Evolutionary conservation across 2,797 vertebrate genomes (phyloP).

Genomic region (Tamandua tetradactyla): DNA sequence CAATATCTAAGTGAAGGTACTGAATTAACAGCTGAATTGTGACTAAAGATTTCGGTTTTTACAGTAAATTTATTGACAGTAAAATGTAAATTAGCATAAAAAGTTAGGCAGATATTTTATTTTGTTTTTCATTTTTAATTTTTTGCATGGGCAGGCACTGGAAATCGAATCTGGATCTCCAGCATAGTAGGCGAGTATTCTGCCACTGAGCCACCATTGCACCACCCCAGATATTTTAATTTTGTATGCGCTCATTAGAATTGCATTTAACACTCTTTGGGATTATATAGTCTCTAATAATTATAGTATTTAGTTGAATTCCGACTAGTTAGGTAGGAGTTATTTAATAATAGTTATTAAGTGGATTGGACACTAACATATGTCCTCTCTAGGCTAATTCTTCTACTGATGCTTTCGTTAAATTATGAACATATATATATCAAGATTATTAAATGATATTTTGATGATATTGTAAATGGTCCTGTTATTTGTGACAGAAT

Average conservation of each 20-base stretch:
- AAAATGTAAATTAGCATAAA: not conserved
- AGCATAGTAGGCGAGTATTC: too few species aligned
- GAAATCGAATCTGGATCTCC: too few species aligned
- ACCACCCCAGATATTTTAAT: not conserved
- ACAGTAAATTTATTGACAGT: not conserved
- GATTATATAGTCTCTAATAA: not conserved
- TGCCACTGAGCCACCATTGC: too few species aligned
- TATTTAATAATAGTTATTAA: slow-evolving; percentile 3
- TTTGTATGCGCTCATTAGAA: slow-evolving; percentile 18
- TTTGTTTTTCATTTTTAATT: too few species aligned
- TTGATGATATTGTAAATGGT: not conserved
- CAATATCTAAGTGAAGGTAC: not conserved
- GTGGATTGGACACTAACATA: not conserved
- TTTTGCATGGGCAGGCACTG: too few species aligned
- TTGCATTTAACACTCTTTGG: not conserved
- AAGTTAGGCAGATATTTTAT: not conserved
- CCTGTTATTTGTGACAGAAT: slow-evolving; percentile 39
- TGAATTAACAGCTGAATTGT: not conserved
- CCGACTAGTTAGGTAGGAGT: not conserved
- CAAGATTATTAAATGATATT: slow-evolving; percentile 11
- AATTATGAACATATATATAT: slow-evolving; percentile 3
- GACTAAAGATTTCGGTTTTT: not conserved
- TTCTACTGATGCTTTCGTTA: slow-evolving; percentile 21
- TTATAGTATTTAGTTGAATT: not conserved
- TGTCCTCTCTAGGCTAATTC: not conserved